Base-by-base conservation (phyloP, 2,113 vertebrate genomes). In the Raja brachyura region DNA sequence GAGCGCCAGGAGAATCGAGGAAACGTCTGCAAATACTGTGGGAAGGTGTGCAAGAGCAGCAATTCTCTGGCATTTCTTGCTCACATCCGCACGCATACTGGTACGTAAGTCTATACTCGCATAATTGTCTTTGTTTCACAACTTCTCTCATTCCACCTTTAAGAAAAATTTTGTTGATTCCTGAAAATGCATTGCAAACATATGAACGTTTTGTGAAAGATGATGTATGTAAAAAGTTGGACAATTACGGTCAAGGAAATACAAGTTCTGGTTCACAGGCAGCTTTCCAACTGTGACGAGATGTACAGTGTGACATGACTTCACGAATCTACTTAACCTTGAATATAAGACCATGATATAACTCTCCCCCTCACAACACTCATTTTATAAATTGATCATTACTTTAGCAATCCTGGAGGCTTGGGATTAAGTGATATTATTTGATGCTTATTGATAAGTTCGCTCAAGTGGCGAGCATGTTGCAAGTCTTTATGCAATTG, bases 51-150 rank as follows among this genome's bases (percentile, higher is more conserved):
- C 95, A 98, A 98, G 95, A 99, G 98, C 95, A 99, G 98, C 96
- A 99, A 99, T 95, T 99, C 99, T 93, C 98, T 99, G 98, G 98
- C 98, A 5, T 99, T 99, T 94, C 96, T 99, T 92, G 98, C 98
- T 7, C 99, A 99, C 94, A 97, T 99, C 68, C 98, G 99, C 94
- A 99, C 99, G 5, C 99, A 99, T 76, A 99, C 99, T 94, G 99
- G 99, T 99, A 98, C 4, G 96, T 95, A 78, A 48, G 4, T 74
- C 9, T 28, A 54, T 54, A 16, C 59, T 39, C 18, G 9, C 20
- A 73, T 92, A 48, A 54, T 5, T 73, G 22, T 70, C 88, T 90
- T 74, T 48, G 39, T 22, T 20, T 4, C 2, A 48, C 39, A 7
- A 6, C 11, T 25, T 11, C 90, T 10, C 39, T 39, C 18, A 20